A percentile compares a stretch with the other conserved stretches of the same genome.
Conservation (phyloP, 1,140 invertebrate genomes). For the Aphis gossypii region DNA sequence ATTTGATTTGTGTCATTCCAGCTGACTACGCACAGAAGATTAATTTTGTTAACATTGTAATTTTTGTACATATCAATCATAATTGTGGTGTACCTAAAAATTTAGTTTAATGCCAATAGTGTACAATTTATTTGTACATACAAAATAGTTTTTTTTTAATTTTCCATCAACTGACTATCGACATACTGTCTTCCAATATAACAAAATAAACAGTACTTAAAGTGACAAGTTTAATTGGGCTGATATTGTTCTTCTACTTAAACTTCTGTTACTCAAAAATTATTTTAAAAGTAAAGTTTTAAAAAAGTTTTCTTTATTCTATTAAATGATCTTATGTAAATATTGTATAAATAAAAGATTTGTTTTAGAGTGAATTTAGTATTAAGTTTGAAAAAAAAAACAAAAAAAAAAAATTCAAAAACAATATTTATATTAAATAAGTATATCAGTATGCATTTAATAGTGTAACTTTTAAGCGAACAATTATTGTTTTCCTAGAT, state of each 20-base stretch:
- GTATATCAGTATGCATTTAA: conserved; percentile 51
- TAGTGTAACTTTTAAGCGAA: conserved; percentile 56
- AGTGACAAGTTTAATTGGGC: conserved; percentile 40
- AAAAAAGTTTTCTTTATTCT: conserved; percentile 27
- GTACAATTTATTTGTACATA: conserved; percentile 15
- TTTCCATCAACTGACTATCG: conserved; percentile 15
- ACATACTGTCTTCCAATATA: conserved; percentile 52
- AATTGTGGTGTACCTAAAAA: not conserved
- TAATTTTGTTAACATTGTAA: conserved; percentile 35
- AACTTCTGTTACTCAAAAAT: conserved; percentile 30
- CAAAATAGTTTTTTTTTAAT: not conserved
- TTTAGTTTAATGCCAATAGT: conserved; percentile 33
- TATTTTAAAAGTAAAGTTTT: conserved; percentile 36
- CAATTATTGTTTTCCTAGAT: conserved; percentile 57
- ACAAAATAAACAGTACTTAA: conserved; percentile 52
- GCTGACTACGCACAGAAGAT: conserved; percentile 60
- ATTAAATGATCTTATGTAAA: conserved; percentile 23
- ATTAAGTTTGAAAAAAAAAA: conserved; percentile 11
- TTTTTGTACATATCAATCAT: conserved; percentile 39
- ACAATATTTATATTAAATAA: conserved; percentile 55
- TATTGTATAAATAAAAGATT: conserved; percentile 38
- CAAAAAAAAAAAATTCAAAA: not conserved
- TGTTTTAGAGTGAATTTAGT: conserved; percentile 53
- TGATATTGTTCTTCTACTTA: conserved; percentile 48
- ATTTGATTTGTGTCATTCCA: conserved; percentile 78